phyloP scores from a whole-genome alignment of 2,888 invertebrate genomes.

The Andrena trimmerana region DNA sequence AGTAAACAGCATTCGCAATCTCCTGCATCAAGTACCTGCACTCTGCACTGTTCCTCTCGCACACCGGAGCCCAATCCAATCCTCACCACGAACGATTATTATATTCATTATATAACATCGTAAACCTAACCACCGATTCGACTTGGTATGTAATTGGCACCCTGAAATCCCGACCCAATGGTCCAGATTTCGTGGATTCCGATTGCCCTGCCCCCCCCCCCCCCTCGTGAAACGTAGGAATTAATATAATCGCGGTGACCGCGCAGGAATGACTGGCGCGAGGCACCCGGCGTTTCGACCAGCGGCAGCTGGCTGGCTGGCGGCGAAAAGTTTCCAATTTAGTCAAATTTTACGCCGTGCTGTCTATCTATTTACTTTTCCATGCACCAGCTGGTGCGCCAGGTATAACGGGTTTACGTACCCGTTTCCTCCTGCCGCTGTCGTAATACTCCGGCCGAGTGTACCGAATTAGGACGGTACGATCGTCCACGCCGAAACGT shows the following conservation, averaged over 20 bases:
- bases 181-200: conserved; percentile 2
- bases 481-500: conserved; percentile 63
- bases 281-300: conserved; percentile 21
- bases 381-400: conserved; percentile 62
- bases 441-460: conserved; percentile 49
- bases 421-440: conserved; percentile 38
- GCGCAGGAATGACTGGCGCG: conserved; percentile 12
- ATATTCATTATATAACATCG: neutral
- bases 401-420: conserved; percentile 61
- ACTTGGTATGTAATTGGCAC: neutral
- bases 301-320: conserved; percentile 41
- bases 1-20: too few species aligned
- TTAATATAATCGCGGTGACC: conserved; percentile 42
- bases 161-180: neutral
- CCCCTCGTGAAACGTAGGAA: conserved; percentile 18
- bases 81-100: too few species aligned
- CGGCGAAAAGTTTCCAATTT: conserved; percentile 67
- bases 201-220: neutral
- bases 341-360: conserved; percentile 65
- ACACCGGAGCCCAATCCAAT: too few species aligned
- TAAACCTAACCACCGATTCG: neutral
- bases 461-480: conserved; percentile 67
- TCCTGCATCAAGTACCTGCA: too few species aligned
- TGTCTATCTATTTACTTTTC: conserved; percentile 71
- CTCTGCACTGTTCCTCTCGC: too few species aligned